A percentile compares a stretch with the other conserved stretches of the same genome.
Evolutionary conservation across 2,113 vertebrate genomes (phyloP).

Genomic region (Platysternon megacephalum): DNA sequence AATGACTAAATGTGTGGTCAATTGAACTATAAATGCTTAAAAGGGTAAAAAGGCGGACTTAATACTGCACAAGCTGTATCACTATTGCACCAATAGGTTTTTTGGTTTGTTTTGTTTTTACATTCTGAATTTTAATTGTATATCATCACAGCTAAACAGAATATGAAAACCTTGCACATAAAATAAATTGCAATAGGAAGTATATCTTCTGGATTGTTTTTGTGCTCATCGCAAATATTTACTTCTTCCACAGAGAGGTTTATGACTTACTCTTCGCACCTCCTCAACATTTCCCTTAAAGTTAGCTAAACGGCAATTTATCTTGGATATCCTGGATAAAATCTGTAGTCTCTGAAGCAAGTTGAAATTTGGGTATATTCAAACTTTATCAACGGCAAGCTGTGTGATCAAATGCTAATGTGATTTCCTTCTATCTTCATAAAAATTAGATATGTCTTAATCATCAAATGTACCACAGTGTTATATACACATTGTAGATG

Average conservation of each 20-base stretch:
- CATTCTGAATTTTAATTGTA: background rate
- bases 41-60: conserved; percentile 7
- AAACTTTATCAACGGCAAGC: background rate
- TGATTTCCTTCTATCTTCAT: background rate
- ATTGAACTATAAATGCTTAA: conserved; percentile 60
- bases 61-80: background rate
- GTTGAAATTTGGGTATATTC: background rate
- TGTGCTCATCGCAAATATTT: background rate
- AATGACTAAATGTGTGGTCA: conserved; percentile 29
- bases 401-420: background rate
- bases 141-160: background rate
- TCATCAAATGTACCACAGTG: background rate
- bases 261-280: background rate
- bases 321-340: conserved; percentile 24
- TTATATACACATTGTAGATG: background rate
- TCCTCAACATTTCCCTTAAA: conserved; percentile 20
- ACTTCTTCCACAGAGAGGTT: background rate
- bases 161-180: conserved; percentile 3
- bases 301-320: background rate
- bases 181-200: background rate
- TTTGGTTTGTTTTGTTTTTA: background rate
- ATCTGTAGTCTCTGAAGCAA: background rate
- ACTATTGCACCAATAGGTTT: background rate
- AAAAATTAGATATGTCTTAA: background rate
- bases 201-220: background rate